Base-by-base conservation (phyloP, 1,140 invertebrate species). In the Tyrophagus putrescentiae region DNA sequence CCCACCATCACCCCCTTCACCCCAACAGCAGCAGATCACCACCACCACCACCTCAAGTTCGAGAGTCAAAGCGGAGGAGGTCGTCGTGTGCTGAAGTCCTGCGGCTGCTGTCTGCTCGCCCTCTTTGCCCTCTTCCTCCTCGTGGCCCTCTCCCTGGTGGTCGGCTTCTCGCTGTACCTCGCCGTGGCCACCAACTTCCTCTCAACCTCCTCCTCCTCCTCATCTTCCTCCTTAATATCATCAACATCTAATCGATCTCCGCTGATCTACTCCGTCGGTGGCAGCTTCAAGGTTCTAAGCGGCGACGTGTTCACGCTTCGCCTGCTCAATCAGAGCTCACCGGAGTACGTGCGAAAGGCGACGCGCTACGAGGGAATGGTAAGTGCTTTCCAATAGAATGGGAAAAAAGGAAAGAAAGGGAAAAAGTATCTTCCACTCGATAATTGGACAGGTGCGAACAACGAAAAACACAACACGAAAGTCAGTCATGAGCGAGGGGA, bases 291-390 rank as follows among this genome's bases (percentile, higher is more conserved):
- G 63, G 77, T 85, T 27, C 71, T 74, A 0, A 74, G 74, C 50
- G 83, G 82, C 1, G 84, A 85, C 67, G 76, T 78, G 6, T 85
- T 79, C 64, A 72, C 75, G 62, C 72, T 75, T n/a, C 73, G 73
- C 66, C 67, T 82, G 29, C 73, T 75, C 41, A 67, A 78, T 32
- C 74, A 73, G 32, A 74, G 73, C 0, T 78, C 77, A 32, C 70
- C 72, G 65, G 71, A 76, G 31, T 79, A 75, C 60, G 68, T 72
- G 16, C 77, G 77, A 52, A 82, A 81, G 67, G 76, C 78, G 39
- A 69, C 78, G 25, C 77, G 75, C 66, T 82, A 81, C 65, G 77
- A 78, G 69, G 75, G 72, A 65, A 74, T 79, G 62, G 79, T 80
- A 68, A 76, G 73, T 70, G 23, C 62, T 50, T 16, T 54, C 36